Evolutionary conservation across 2,113 vertebrate genomes (phyloP).

Genomic region (Montifringilla adamsi): DNA sequence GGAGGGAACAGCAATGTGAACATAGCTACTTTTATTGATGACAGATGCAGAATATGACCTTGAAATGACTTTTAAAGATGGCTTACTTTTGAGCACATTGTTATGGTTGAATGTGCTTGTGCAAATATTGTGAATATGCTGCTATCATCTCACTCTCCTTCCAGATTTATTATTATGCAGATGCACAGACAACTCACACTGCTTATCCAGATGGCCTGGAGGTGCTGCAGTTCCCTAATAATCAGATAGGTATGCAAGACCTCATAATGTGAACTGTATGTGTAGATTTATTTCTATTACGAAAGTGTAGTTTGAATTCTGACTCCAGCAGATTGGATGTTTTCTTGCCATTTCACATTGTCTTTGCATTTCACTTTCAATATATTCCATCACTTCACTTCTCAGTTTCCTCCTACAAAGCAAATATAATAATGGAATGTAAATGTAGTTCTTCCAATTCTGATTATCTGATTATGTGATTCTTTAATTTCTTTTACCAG

Average conservation of each 20-base stretch:
- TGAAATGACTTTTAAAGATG: background rate
- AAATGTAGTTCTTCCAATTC: background rate
- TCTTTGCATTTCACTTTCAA: background rate
- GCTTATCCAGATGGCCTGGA: conserved; percentile 71
- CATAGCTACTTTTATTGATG: background rate
- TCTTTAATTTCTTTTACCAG: background rate
- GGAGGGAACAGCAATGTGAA: background rate
- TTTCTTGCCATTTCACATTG: background rate
- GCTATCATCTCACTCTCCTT: background rate
- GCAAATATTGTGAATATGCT: background rate
- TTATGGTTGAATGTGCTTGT: background rate
- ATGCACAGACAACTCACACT: conserved; percentile 68
- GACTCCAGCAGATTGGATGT: background rate
- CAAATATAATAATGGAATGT: background rate
- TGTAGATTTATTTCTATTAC: background rate
- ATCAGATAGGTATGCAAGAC: conserved; percentile 74
- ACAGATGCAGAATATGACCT: background rate
- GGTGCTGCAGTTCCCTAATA: conserved; percentile 73
- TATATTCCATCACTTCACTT: background rate
- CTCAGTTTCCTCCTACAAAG: background rate
- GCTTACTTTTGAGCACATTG: background rate
- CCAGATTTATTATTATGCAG: conserved; percentile 77
- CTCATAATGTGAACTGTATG: background rate
- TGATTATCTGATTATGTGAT: background rate
- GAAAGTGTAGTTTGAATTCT: background rate